A percentile compares a stretch with the other conserved stretches of the same genome.
Evolutionary conservation across 2,113 vertebrate genomes (phyloP).

Genomic region (Trogon surrucura): DNA sequence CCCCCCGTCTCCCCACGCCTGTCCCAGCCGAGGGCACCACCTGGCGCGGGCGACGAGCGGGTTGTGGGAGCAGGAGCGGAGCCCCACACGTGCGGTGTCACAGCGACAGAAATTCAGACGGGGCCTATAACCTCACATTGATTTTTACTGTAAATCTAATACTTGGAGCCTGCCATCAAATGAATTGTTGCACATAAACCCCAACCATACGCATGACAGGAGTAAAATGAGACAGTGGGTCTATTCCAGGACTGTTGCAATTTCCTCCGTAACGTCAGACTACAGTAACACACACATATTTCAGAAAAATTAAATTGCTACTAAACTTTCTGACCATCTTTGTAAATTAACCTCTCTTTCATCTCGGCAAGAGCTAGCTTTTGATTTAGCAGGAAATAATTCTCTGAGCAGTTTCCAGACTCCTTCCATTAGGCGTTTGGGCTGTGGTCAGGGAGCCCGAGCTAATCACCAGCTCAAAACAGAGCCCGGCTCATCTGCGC

Average conservation of each 20-base stretch:
- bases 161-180: background rate
- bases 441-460: slow-evolving; percentile 36
- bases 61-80: background rate
- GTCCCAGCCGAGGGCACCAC: accelerated
- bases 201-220: background rate
- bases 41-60: accelerated
- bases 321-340: slow-evolving; percentile 59
- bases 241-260: background rate
- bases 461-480: slow-evolving; percentile 33
- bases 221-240: background rate
- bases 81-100: background rate
- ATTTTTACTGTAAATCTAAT: background rate
- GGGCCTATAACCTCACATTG: background rate
- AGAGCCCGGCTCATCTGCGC: background rate
- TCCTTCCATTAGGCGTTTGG: slow-evolving; percentile 33
- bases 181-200: background rate
- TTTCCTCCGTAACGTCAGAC: background rate
- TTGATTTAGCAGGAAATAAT: slow-evolving; percentile 60
- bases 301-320: slow-evolving; percentile 56
- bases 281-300: background rate
- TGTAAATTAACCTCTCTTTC: slow-evolving; percentile 53
- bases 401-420: slow-evolving; percentile 51
- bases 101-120: background rate
- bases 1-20: accelerated
- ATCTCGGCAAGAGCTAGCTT: background rate